Evolutionary conservation across 2,888 invertebrate genomes (phyloP), one percentile per base, ranked within the genome.

Genomic region (Merodon equestris): DNA sequence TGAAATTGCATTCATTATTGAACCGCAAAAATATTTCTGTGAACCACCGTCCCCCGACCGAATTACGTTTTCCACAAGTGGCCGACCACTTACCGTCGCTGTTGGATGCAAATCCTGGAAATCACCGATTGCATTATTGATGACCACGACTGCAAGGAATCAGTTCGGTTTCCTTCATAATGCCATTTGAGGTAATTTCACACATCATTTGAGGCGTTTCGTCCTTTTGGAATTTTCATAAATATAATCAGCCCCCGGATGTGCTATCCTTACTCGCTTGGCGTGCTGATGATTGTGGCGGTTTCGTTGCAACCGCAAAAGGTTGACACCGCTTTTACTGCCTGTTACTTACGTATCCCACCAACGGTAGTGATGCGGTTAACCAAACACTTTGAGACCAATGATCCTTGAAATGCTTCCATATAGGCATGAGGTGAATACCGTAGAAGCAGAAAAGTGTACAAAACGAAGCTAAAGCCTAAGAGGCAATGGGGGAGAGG

Each of bases 181-280:
- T 67, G 18, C 50, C 63, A 60, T 79, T 68, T 58, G 63, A 63
- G 67, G 73, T 68, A 68, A 79, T 79, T 79, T 79, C 73, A 79
- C 67, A 68, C 77, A 73, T 79, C 77, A 79, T 79, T 79, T 79
- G 63, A 27, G 2, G 27, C 27, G 7, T 27, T 27, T 27, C 68
- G 48, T 67, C 60, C 48, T 56, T 67, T 73, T 63, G 58, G 54
- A 38, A 68, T 79, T 79, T 79, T 79, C 67, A 79, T 79, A 79
- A 79, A 73, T 79, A 61, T 47, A 27, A 27, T 4, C 2, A 27
- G 27, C 27, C 3, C 3, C 27, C 27, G 27, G 7, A 4, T 27
- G 27, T 27, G 27, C 7, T 27, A 27, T 27, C 27, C 27, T 27
- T 27, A 7, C 27, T 7, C 7, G 27, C 7, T 2, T 27, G 27